Evolutionary conservation across 2,113 vertebrate genomes (phyloP).

Genomic region (Emydura subglobosa): DNA sequence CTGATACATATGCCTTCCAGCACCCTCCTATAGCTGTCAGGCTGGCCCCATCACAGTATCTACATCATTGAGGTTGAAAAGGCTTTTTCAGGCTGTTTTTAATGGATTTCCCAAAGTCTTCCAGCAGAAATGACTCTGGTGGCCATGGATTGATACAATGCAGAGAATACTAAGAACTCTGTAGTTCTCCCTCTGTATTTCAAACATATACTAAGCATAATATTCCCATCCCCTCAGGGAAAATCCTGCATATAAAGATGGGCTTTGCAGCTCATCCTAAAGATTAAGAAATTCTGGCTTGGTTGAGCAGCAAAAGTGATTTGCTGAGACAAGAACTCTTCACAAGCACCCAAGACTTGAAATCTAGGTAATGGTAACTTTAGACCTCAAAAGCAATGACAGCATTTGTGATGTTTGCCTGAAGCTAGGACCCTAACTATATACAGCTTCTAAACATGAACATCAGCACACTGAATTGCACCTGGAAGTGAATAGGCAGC

Average conservation of each 20-base stretch:
- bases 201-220: background rate
- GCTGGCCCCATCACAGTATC: no score
- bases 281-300: background rate
- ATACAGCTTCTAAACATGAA: background rate
- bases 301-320: background rate
- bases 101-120: background rate
- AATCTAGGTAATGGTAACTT: background rate
- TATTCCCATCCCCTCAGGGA: background rate
- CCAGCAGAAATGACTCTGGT: background rate
- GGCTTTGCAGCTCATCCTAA: background rate
- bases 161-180: background rate
- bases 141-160: fast-evolving
- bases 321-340: background rate
- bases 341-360: background rate
- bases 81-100: background rate
- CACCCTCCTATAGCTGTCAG: no score
- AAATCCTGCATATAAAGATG: background rate
- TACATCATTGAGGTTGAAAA: background rate
- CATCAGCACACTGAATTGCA: background rate
- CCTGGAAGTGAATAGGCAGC: background rate
- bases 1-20: no score
- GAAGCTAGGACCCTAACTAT: background rate
- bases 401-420: background rate
- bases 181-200: background rate
- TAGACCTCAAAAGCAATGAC: background rate